A percentile compares a stretch with the other conserved stretches of the same genome.
Evolutionary conservation across 1,140 invertebrate species (phyloP).

Genomic region (Ips typographus): DNA sequence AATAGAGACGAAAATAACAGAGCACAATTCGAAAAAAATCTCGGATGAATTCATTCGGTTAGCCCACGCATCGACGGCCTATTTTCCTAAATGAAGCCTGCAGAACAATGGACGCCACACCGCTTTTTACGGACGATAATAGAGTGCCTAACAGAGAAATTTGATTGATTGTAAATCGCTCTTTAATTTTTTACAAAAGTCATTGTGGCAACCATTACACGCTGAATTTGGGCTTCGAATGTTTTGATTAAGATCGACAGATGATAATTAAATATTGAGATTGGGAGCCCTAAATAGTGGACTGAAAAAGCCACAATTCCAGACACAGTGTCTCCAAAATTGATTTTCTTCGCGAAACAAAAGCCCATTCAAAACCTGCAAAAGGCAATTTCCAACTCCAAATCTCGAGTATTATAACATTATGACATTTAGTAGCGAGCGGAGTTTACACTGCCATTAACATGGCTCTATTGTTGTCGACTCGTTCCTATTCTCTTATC

Average conservation of each 20-base stretch:
- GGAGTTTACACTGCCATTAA: constrained; percentile 27
- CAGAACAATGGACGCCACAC: constrained; percentile 24
- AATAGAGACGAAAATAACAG: too few relatives aligned
- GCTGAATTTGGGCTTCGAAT: constrained; percentile 20
- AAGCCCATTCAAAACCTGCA: constrained; percentile 24
- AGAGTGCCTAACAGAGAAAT: constrained; percentile 21
- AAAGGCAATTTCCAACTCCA: constrained; percentile 28
- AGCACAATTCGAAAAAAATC: background rate
- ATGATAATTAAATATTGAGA: constrained; percentile 17
- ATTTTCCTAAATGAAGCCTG: constrained; percentile 14
- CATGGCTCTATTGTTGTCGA: constrained; percentile 27
- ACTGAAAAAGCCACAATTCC: constrained; percentile 1
- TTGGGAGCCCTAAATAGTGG: constrained; percentile 5
- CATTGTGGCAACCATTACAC: constrained; percentile 26
- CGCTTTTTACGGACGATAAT: constrained; percentile 19
- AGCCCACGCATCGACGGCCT: background rate
- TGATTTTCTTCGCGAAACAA: constrained; percentile 25
- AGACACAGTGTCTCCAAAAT: constrained; percentile 21
- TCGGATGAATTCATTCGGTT: constrained; percentile 4
- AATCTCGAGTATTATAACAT: constrained; percentile 28
- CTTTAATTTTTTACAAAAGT: constrained; percentile 32
- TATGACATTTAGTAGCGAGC: constrained; percentile 29
- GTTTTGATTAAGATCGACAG: constrained; percentile 31
- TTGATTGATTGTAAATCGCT: constrained; percentile 32
- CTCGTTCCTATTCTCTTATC: constrained; percentile 11